These are phyloP conservation scores for Phycodurus eques DNA, from an alignment of 2,113 vertebrate species.

Conservation along the genomic window DNA sequence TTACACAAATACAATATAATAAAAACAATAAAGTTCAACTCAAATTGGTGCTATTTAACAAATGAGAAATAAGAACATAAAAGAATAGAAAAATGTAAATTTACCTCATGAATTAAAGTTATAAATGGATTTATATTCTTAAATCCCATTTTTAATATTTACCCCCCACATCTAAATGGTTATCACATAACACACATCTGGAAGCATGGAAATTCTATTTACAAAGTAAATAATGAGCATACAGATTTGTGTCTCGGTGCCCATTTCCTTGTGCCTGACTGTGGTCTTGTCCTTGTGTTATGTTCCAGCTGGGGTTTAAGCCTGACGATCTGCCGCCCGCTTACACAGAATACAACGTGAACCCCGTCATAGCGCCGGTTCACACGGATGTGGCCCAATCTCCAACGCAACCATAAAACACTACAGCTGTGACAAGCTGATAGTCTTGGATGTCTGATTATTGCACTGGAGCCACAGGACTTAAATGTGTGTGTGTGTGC, in stretches of 20 bases:
- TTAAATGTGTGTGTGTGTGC: neutral
- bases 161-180: too few species aligned
- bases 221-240: too few species aligned
- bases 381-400: slow-evolving; percentile 15
- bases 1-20: too few species aligned
- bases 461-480: slow-evolving; percentile 17
- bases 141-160: too few species aligned
- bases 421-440: neutral
- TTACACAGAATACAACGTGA: slow-evolving; percentile 43
- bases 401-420: slow-evolving; percentile 5
- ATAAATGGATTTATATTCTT: too few species aligned
- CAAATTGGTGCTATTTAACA: too few species aligned
- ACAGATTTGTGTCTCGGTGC: neutral
- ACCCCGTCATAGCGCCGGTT: slow-evolving; percentile 6
- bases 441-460: slow-evolving; percentile 2
- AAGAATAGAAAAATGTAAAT: too few species aligned
- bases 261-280: neutral
- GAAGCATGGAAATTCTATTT: too few species aligned
- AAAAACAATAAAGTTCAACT: too few species aligned
- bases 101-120: too few species aligned
- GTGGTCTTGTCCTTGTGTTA: slow-evolving; percentile 9
- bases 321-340: slow-evolving; percentile 26
- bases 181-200: too few species aligned
- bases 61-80: too few species aligned
- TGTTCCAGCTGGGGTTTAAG: slow-evolving; percentile 47